Conservation (phyloP, 1,140 invertebrate species). For the Drosophila tristis region DNA sequence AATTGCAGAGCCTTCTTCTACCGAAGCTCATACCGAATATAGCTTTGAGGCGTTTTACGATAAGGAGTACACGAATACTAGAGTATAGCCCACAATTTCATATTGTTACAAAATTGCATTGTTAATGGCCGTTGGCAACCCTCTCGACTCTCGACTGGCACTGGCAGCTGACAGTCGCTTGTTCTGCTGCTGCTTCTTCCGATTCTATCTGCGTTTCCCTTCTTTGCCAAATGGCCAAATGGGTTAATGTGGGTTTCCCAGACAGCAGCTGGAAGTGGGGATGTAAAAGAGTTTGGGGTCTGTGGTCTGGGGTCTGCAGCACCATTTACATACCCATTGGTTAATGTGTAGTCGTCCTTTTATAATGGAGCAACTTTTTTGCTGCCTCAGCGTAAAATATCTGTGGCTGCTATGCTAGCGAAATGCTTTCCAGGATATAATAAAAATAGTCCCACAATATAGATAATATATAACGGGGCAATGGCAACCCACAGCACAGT, state of each 20-base stretch:
- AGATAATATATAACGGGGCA: constrained; percentile 48
- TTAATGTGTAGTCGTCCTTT: constrained; percentile 56
- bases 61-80: too few relatives aligned
- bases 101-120: constrained; percentile 69
- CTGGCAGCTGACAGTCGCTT: constrained; percentile 18
- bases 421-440: constrained; percentile 49
- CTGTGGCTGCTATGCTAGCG: constrained; percentile 39
- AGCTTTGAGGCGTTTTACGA: constrained; percentile 46
- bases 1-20: constrained; percentile 55
- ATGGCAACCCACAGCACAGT: constrained; percentile 4
- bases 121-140: constrained; percentile 59
- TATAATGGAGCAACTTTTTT: constrained; percentile 63
- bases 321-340: constrained; percentile 64
- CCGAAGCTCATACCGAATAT: neutral
- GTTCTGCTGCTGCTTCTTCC: neutral
- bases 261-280: neutral
- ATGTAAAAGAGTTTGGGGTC: neutral
- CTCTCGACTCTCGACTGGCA: constrained; percentile 9
- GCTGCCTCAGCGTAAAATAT: constrained; percentile 58
- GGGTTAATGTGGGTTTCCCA: constrained; percentile 47
- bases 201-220: constrained; percentile 3
- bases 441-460: constrained; percentile 69
- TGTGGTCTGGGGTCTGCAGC: neutral
- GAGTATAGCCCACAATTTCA: constrained; percentile 38
- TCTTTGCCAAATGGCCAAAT: constrained; percentile 34